Conservation (phyloP, 92 coral and sea anemone genomes). For the Metridium senile region DNA sequence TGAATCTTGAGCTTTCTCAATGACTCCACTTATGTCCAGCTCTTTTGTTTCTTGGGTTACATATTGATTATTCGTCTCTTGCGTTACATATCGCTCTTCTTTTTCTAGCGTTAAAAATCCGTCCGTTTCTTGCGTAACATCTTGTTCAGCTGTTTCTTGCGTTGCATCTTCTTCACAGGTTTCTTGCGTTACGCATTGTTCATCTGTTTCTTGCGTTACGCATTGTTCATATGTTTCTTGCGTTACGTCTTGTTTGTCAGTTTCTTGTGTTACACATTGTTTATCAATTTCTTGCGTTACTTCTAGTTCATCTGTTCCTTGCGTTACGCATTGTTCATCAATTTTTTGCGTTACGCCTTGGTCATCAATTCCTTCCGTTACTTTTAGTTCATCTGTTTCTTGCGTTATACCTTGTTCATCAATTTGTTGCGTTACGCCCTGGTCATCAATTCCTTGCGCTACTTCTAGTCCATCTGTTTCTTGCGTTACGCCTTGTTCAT, state of each 20-base stretch:
- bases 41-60: neutral
- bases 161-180: neutral
- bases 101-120: neutral
- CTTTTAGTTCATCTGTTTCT: neutral
- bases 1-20: no score
- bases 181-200: slow-evolving; percentile 20
- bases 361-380: neutral
- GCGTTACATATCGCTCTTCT: slow-evolving; percentile 13
- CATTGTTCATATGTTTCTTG: slow-evolving; percentile 5
- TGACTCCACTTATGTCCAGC: no score
- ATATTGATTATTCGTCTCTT: neutral
- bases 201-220: neutral
- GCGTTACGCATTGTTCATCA: neutral
- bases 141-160: neutral
- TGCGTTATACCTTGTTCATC: neutral
- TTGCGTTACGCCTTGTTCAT: slow-evolving; percentile 5
- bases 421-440: neutral
- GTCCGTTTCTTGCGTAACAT: no score
- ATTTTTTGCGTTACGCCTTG: neutral
- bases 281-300: neutral
- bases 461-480: neutral
- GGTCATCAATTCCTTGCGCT: neutral
- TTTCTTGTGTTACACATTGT: neutral
- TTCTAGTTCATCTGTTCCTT: neutral
- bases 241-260: neutral